These are phyloP conservation scores for Pyrrhosoma nymphula DNA, from an alignment of 2,888 invertebrate genomes.

Conservation along the genomic window DNA sequence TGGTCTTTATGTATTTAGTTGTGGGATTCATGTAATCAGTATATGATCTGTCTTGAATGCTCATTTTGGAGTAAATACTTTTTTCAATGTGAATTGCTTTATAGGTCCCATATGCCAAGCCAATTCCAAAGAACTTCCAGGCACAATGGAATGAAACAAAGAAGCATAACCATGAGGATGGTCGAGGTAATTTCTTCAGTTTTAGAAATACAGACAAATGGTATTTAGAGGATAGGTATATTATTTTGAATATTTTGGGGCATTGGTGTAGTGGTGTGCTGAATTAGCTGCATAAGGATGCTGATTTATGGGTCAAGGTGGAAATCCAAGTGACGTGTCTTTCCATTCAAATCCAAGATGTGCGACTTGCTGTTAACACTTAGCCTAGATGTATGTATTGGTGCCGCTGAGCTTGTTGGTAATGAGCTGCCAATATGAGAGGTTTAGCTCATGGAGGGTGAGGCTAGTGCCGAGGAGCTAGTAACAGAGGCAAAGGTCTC, in stretches of 20 bases:
- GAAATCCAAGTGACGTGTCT: too few species aligned
- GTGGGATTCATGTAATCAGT: neutral
- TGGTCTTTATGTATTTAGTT: neutral
- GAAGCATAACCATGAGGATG: slow-evolving; percentile 78
- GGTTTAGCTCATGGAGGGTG: too few species aligned
- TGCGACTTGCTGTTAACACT: too few species aligned
- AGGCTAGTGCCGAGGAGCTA: too few species aligned
- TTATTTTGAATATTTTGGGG: neutral
- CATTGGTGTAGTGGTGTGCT: neutral
- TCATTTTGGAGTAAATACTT: too few species aligned
- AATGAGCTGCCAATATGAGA: too few species aligned
- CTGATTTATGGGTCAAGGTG: too few species aligned
- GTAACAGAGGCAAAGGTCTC: too few species aligned
- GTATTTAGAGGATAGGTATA: neutral
- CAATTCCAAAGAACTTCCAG: slow-evolving; percentile 97
- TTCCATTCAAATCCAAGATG: too few species aligned
- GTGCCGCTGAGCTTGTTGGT: too few species aligned
- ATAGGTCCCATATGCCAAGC: slow-evolving; percentile 94
- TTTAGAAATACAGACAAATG: neutral
- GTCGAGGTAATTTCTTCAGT: slow-evolving; percentile 68
- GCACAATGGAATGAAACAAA: slow-evolving; percentile 96
- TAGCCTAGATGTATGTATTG: too few species aligned
- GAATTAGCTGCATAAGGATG: too few species aligned
- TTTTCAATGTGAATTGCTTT: slow-evolving; percentile 48
- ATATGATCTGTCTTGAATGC: neutral